A percentile compares a stretch with the other conserved stretches of the same genome.
These are phyloP conservation scores for Drosophila prostipennis DNA, from an alignment of 2,888 invertebrate genomes.

Conservation along the genomic window DNA sequence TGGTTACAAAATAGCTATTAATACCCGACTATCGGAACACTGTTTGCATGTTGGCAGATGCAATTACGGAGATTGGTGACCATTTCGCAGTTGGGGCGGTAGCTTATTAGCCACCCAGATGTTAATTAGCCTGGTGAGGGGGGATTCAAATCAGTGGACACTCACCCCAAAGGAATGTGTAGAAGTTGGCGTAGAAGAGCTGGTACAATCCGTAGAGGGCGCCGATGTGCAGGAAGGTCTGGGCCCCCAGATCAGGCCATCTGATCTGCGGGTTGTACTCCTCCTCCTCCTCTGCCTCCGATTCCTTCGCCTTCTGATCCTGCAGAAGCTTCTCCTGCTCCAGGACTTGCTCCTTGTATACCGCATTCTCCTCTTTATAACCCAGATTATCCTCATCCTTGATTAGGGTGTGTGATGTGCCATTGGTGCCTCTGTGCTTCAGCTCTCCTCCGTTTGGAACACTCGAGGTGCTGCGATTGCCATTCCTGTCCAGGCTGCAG, in stretches of 20 bases:
- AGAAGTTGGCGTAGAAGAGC: slow-evolving; percentile 86
- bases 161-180: slow-evolving; percentile 91
- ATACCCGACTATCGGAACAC: slow-evolving; percentile 10
- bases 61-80: slow-evolving; percentile 47
- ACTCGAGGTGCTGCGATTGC: slow-evolving; percentile 30
- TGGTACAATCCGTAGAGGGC: slow-evolving; percentile 89
- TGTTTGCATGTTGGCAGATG: slow-evolving; percentile 39
- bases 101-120: slow-evolving; percentile 24
- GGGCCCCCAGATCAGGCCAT: slow-evolving; percentile 90
- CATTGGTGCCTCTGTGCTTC: slow-evolving; percentile 48
- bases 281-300: slow-evolving; percentile 47
- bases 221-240: slow-evolving; percentile 89
- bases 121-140: slow-evolving; percentile 38
- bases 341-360: slow-evolving; percentile 71
- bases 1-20: slow-evolving; percentile 27
- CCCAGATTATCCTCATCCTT: slow-evolving; percentile 72
- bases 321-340: slow-evolving; percentile 27
- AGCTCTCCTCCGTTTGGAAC: slow-evolving; percentile 39
- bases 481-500: slow-evolving; percentile 42
- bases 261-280: slow-evolving; percentile 87
- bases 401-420: slow-evolving; percentile 43
- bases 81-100: neutral
- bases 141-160: slow-evolving; percentile 60
- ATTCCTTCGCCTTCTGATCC: slow-evolving; percentile 14
- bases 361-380: slow-evolving; percentile 78